These are phyloP conservation scores for Oreochromis aureus DNA, from an alignment of 2,113 vertebrate genomes.

Conservation along the genomic window DNA sequence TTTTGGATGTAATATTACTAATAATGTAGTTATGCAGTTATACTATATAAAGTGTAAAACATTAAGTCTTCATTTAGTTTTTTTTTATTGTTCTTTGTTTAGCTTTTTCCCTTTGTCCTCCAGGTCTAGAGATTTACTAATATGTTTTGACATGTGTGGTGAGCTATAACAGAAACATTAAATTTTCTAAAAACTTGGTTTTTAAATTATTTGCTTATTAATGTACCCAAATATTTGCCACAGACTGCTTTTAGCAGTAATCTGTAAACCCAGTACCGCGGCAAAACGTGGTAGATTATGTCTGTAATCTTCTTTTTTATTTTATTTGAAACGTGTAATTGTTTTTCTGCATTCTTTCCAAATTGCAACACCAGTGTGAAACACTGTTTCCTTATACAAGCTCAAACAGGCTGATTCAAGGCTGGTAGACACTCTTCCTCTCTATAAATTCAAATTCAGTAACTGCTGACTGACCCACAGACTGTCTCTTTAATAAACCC, in stretches of 20 bases:
- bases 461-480: background rate
- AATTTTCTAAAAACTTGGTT: background rate
- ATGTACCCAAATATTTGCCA: background rate
- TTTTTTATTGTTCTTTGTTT: background rate
- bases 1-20: background rate
- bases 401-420: background rate
- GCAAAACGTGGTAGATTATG: background rate
- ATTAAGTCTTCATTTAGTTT: background rate
- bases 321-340: background rate
- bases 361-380: background rate
- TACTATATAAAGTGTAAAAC: background rate
- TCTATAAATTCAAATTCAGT: background rate
- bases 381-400: background rate
- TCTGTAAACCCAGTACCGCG: background rate
- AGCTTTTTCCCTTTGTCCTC: background rate
- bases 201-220: background rate
- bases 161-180: background rate
- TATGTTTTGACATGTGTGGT: background rate
- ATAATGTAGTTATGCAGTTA: background rate
- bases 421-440: background rate
- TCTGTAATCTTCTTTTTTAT: background rate
- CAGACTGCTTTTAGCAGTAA: background rate
- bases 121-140: background rate
- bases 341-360: background rate
- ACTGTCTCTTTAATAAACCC: constrained; percentile 32